Evolutionary conservation across 2,888 invertebrate genomes (phyloP).

Genomic region (Drosophila mercatorum): DNA sequence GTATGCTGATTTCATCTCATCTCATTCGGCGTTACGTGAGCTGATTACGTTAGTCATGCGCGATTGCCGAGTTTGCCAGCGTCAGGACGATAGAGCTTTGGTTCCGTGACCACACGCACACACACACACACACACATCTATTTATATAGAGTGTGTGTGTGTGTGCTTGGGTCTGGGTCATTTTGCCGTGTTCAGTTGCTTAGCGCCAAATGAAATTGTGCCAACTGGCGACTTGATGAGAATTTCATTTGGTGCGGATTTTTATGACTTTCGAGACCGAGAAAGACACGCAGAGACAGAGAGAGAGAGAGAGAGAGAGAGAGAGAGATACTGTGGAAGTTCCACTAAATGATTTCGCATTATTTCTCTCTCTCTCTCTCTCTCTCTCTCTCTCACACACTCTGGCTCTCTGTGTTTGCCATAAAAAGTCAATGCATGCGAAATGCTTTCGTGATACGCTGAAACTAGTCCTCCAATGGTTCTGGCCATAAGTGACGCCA

Average conservation of each 20-base stretch:
- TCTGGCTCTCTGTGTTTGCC: constrained; percentile 38
- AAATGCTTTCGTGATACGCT: constrained; percentile 75
- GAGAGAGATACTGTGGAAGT: constrained; percentile 32
- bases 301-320: not conserved
- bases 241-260: constrained; percentile 74
- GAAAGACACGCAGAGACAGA: not conserved
- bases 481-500: constrained; percentile 3
- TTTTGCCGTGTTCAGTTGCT: constrained; percentile 66
- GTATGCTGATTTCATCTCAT: constrained; percentile 83
- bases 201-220: constrained; percentile 74
- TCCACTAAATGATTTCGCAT: constrained; percentile 80
- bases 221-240: constrained; percentile 77
- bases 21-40: constrained; percentile 80
- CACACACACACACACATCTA: too few species aligned
- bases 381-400: constrained; percentile 9
- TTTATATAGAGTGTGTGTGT: not conserved
- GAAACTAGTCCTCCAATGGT: constrained; percentile 49
- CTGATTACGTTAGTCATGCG: constrained; percentile 80
- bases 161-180: constrained; percentile 35
- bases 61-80: constrained; percentile 46
- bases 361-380: constrained; percentile 51
- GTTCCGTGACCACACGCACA: constrained; percentile 31
- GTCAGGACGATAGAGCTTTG: constrained; percentile 17
- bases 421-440: constrained; percentile 81
- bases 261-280: constrained; percentile 70